Conservation (phyloP, 2,888 invertebrate species). For the Molanna angustata region DNA sequence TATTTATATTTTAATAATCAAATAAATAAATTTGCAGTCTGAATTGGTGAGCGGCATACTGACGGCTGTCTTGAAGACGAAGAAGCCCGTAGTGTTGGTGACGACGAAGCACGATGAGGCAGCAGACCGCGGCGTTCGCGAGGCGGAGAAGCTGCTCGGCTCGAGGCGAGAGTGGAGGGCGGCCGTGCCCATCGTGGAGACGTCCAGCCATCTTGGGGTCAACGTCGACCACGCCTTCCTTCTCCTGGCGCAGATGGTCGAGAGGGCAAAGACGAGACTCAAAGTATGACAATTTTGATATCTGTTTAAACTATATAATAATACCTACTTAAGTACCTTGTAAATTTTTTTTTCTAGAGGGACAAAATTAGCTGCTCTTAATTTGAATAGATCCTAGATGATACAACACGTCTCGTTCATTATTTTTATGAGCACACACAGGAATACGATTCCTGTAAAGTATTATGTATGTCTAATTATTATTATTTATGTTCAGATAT, state of each 20-base stretch:
- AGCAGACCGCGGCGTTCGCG: conserved; percentile 80
- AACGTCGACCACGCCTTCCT: conserved; percentile 93
- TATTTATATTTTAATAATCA: no score
- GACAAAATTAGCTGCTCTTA: neutral
- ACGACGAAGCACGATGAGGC: conserved; percentile 96
- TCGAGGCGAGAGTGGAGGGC: conserved; percentile 89
- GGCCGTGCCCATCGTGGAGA: conserved; percentile 86
- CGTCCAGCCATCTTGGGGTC: conserved; percentile 93
- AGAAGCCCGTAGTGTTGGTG: conserved; percentile 92
- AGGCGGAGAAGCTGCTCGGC: conserved; percentile 81
- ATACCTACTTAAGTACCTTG: no score
- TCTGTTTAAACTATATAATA: no score
- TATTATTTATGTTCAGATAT: conserved; percentile 41
- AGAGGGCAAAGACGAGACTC: conserved; percentile 78
- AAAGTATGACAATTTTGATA: conserved; percentile 42
- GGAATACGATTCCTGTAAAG: no score
- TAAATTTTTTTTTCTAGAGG: no score
- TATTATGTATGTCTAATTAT: no score
- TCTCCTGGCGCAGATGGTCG: conserved; percentile 87
- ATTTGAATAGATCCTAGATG: no score
- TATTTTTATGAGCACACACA: no score
- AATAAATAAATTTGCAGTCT: conserved; percentile 43
- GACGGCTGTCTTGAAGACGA: conserved; percentile 83
- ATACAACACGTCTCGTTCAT: no score
- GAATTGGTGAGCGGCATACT: conserved; percentile 83